Evolutionary conservation across 2,113 vertebrate genomes (phyloP).

Genomic region (Phaetusa simplex): DNA sequence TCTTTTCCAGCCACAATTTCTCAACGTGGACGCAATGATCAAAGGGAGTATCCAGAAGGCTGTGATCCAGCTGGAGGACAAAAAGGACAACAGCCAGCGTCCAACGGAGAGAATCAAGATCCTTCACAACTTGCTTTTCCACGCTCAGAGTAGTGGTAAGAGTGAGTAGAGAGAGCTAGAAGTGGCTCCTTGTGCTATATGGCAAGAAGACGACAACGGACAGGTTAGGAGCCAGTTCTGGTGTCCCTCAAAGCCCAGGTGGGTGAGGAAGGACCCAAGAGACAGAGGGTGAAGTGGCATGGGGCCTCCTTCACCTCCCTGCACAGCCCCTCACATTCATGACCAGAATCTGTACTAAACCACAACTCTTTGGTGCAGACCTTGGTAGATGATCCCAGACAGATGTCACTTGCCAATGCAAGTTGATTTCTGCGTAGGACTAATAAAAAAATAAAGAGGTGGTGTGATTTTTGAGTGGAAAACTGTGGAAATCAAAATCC

Average conservation of each 20-base stretch:
- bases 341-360: not conserved
- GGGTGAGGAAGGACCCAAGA: not conserved
- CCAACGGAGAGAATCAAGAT: constrained; percentile 28
- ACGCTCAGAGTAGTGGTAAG: not conserved
- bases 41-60: constrained; percentile 52
- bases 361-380: not conserved
- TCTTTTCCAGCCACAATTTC: not conserved
- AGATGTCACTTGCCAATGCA: not conserved
- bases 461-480: not conserved
- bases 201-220: not conserved
- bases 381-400: not conserved
- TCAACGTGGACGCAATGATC: not conserved
- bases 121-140: constrained; percentile 4
- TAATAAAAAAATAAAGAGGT: not conserved
- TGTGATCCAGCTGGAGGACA: constrained; percentile 40
- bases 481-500: not conserved
- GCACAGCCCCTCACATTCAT: not conserved
- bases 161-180: not conserved
- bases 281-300: not conserved
- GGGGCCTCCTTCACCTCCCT: not conserved
- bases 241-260: not conserved
- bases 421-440: not conserved
- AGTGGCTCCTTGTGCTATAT: not conserved
- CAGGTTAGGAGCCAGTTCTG: not conserved
- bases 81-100: constrained; percentile 19